Evolutionary conservation across 2,797 vertebrate species (phyloP), one percentile per base, ranked within the genome.

Genomic region (Xenopus petersii): DNA sequence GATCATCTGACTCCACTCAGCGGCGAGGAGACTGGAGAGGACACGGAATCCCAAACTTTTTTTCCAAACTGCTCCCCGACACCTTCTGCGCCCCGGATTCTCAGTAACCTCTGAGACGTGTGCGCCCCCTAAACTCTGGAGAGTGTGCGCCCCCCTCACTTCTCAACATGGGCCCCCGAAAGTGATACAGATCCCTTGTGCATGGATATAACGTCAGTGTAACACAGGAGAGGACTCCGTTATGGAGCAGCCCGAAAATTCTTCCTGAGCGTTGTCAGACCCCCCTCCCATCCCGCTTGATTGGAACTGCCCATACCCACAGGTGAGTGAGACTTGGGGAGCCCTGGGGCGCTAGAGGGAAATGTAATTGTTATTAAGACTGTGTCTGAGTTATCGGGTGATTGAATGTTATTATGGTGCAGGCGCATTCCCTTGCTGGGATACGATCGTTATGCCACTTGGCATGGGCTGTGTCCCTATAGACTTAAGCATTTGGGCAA

Each of bases 1-100:
- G 83, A 82, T 84, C 86, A 83, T 87, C 86, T 86, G 87, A 87
- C 82, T 87, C 79, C 73, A 71, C 5, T 13, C 54, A 15, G 13
- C 54, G 54, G 16, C 16, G 13, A 2, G 16, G 13, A 55, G 13
- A 55, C 13, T 21, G 16, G 4, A n/a, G 67, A 63, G 75, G 75
- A 67, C 5, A 13, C 2, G 15, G 58, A 64, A 60, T 73, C 64
- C 16, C 70, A 64, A 69, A 69, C 70, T 73, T 78, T 73, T 21
- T 21, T 26, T 59, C 13, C 65, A 47, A 33, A 64, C 65, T 9
- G 11, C n/a, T 5, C 62, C 48, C 65, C 47, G 11, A 9, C 1
- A 21, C 16, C 11, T 10, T 12, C 11, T 13, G 46, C 24, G 6
- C 64, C 7, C 65, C 56, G 15, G 4, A 12, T 36, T 33, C 2